Evolutionary conservation across 1,140 invertebrate species (phyloP), one percentile per base, ranked within the genome.

Genomic region (Nasonia giraulti): DNA sequence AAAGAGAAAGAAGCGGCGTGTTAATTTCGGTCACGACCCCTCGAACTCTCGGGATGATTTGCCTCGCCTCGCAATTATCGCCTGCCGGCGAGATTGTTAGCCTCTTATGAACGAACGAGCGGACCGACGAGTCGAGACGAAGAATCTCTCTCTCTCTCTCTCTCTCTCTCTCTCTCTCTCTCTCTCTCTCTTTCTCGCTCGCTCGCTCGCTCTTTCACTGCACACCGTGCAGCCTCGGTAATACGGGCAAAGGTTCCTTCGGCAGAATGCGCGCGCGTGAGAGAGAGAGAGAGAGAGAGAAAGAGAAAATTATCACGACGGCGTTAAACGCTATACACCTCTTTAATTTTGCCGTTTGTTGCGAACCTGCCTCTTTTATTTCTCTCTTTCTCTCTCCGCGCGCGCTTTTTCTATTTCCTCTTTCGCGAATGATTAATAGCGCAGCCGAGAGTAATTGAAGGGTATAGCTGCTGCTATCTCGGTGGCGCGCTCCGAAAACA

Each of bases 1-100:
- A 66, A 76, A 47, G 73, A 55, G 40, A 84, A 74, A 73, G 73
- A 84, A 79, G 12, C 83, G 82, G 40, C 55, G 81, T 83, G 83
- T 83, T 85, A 83, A 83, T 88, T 82, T 87, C 81, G 83, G 83
- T 84, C 83, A 84, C 83, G 83, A 84, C 83, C 82, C 83, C 75
- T 85, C 80, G 80, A 84, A 75, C 82, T 86, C 85, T 85, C 50
- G 69, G 71, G 75, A 84, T 71, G 75, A 81, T 86, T 86, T 80
- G 85, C 81, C 80, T 79, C 75, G 85, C 85, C 68, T 86, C 76
- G 76, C 77, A 86, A 86, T 86, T 83, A 80, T 80, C 76, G 81
- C 78, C 83, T 81, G 78, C 83, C 78, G 83, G 77, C 68, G 83
- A 84, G 83, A 84, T 84, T 84, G 83, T 84, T 84, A 84, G 83